Conservation (phyloP, 2,888 invertebrate genomes). For the Dryocosmus kuriphilus region DNA sequence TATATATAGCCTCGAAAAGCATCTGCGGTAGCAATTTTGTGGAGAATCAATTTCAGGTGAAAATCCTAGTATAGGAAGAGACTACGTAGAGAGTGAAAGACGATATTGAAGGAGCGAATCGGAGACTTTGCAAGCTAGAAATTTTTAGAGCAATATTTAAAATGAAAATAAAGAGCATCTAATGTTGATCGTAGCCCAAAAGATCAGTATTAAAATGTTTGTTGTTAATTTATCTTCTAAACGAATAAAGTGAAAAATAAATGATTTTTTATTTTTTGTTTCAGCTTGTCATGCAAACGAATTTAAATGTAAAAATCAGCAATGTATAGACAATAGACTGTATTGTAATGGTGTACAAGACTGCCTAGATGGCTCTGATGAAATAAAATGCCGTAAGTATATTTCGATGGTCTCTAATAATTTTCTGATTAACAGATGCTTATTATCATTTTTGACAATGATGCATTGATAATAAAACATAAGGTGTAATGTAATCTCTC, state of each 20-base stretch:
- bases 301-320: slow-evolving; percentile 82
- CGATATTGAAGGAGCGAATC: background rate
- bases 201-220: no score
- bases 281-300: slow-evolving; percentile 80
- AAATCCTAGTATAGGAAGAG: slow-evolving; percentile 9
- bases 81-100: background rate
- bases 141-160: background rate
- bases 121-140: background rate
- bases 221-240: no score
- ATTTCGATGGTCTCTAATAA: background rate
- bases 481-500: background rate
- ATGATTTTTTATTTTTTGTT: slow-evolving; percentile 54
- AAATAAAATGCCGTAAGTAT: slow-evolving; percentile 82
- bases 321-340: slow-evolving; percentile 80
- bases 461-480: background rate
- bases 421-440: background rate
- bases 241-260: no score
- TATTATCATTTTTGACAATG: slow-evolving; percentile 2
- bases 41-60: slow-evolving; percentile 49
- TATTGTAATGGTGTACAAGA: slow-evolving; percentile 80
- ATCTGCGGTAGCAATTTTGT: slow-evolving; percentile 49
- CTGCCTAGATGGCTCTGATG: slow-evolving; percentile 83
- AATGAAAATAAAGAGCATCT: background rate
- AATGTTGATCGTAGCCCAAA: no score
- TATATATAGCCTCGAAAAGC: slow-evolving; percentile 8